A percentile compares a stretch with the other conserved stretches of the same genome.
Evolutionary conservation across 53 echinoderm and acorn worm species (phyloP).

Genomic region (Paracentrotus lividus): DNA sequence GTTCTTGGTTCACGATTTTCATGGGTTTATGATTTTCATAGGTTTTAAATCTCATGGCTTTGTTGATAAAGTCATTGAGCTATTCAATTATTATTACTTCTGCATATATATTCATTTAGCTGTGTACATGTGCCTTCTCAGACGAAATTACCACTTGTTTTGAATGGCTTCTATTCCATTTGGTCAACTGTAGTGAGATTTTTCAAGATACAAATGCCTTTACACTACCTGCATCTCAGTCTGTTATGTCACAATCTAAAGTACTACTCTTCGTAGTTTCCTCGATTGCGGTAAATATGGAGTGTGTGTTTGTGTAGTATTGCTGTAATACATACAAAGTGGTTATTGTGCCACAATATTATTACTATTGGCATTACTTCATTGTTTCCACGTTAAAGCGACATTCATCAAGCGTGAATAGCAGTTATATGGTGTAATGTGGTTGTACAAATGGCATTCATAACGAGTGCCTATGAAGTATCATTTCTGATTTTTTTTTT

Average conservation of each 20-base stretch:
- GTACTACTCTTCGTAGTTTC: background rate
- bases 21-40: too few species aligned
- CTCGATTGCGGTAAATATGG: background rate
- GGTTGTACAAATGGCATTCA: background rate
- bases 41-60: too few species aligned
- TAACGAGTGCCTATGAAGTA: background rate
- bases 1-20: too few species aligned
- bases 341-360: background rate
- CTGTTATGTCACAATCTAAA: background rate
- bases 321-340: background rate
- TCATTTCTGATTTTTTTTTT: background rate
- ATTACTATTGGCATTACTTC: background rate
- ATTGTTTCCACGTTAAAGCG: background rate
- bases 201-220: too few species aligned
- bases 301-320: background rate
- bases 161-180: too few species aligned
- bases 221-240: background rate
- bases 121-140: too few species aligned
- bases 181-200: too few species aligned
- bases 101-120: too few species aligned
- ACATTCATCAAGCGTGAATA: background rate
- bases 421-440: background rate
- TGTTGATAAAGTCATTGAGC: too few species aligned
- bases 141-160: too few species aligned
- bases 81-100: too few species aligned